Base-by-base conservation (phyloP, 1,140 invertebrate genomes). In the Zelostemma sp. region DNA sequence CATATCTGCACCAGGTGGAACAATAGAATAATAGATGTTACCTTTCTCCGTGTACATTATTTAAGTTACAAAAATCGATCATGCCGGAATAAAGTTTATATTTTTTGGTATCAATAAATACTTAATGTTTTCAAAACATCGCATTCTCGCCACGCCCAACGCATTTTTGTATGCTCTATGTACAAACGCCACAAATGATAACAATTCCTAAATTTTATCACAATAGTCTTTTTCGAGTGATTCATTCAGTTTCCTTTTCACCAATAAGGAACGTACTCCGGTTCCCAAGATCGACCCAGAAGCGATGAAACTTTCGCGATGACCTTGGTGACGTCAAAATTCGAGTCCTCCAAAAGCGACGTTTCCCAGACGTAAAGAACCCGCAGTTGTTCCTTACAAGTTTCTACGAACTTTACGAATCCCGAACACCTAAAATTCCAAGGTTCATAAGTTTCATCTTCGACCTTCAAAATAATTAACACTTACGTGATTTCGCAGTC, bases 21-120 rank as follows among this genome's bases (percentile, higher is more conserved):
- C 51, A 63, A 48, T 78, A 70, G 58, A 73, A 58, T 54, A 63
- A 69, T 51, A 50, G 41, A 77, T 68, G 72, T 77, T 65, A 76
- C 73, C 78, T 81, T 78, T 73, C 76, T 80, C 76, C 81, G 76
- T 80, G 75, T 73, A 72, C 60, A 74, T 71, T 58, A 65, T n/a
- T n/a, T n/a, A 41, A 35, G 17, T 56, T 64, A 64, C 63, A 74
- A 73, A 61, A 69, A 73, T 68, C 28, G 58, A 79, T 72, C 60
- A 75, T 74, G 55, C 76, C 71, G 56, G 70, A 82, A 83, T 82
- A 82, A 82, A 84, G 65, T 83, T 83, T 84, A 72, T 84, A 84
- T 82, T 84, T 80, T 84, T 80, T 80, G 72, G 69, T 82, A 82
- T 77, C 62, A 76, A 74, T 28, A 35, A 43, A 63, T 38, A 49